phyloP scores from a whole-genome alignment of 2,888 invertebrate genomes.

The Eupithecia centaureata region DNA sequence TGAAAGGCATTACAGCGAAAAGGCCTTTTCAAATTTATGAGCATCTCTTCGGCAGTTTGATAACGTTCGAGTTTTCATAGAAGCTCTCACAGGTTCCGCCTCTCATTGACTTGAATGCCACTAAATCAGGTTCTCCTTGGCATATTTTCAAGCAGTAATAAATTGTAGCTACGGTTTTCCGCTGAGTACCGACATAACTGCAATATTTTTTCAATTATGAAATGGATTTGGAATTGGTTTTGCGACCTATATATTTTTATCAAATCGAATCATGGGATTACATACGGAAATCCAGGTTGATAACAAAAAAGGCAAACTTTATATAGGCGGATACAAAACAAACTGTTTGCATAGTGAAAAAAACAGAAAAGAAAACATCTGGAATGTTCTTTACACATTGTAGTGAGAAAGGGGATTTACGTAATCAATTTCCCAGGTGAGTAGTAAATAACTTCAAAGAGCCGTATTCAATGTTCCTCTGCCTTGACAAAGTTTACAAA shows the following conservation, averaged over 20 bases:
- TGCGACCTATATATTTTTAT: not conserved
- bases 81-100: slow-evolving; percentile 41
- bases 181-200: not conserved
- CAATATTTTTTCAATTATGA: slow-evolving; percentile 9
- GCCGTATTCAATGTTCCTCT: slow-evolving; percentile 55
- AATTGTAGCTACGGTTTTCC: slow-evolving; percentile 2
- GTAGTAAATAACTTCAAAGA: slow-evolving; percentile 62
- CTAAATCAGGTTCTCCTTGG: slow-evolving; percentile 31
- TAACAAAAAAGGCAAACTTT: not conserved
- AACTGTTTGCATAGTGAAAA: slow-evolving; percentile 23
- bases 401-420: slow-evolving; percentile 52
- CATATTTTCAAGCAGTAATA: slow-evolving; percentile 16
- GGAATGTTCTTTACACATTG: slow-evolving; percentile 25
- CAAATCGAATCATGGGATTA: not conserved
- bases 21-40: slow-evolving; percentile 82
- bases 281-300: not conserved
- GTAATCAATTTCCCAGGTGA: slow-evolving; percentile 71
- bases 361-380: slow-evolving; percentile 23
- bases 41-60: slow-evolving; percentile 78
- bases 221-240: slow-evolving; percentile 4
- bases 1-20: slow-evolving; percentile 83
- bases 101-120: slow-evolving; percentile 40
- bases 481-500: slow-evolving; percentile 33
- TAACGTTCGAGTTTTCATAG: slow-evolving; percentile 61
- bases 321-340: slow-evolving; percentile 4